Evolutionary conservation across 2,113 vertebrate species (phyloP), one percentile per base, ranked within the genome.

Genomic region (Cariama cristata): DNA sequence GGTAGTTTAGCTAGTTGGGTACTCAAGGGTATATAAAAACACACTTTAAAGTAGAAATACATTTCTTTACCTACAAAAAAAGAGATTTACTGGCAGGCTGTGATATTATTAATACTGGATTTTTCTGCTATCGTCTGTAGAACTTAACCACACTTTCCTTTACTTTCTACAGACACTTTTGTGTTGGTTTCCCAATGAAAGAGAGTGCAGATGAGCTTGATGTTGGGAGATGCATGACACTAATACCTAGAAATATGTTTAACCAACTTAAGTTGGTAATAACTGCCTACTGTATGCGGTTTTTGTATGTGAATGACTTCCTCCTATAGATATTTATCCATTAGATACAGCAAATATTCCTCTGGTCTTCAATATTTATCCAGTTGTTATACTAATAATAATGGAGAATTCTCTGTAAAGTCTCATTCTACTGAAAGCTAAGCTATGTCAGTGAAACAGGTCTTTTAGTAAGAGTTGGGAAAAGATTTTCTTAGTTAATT

Each of bases 21-120:
- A 98, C 98, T 98, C 98, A 98, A 94, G 98, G 95, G 98, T 98
- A 98, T 98, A 98, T 98, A 96, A 98, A 98, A 98, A 97, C 90
- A 97, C 95, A 97, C 97, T 98, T 98, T 97, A 98, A 98, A 98
- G 96, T 96, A 98, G 97, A 98, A 98, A 97, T 98, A 95, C 92
- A 98, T 98, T 98, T 98, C 98, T 98, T 98, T 97, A 98, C 97
- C 97, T 98, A 98, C 98, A 98, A 98, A 98, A 98, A 97, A 91
- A 92, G 95, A 98, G 98, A 98, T 98, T 98, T 98, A 98, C 96
- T 98, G 96, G 97, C 94, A 97, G 96, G 91, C 96, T 96, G 96
- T 98, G 98, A 96, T 98, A 98, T 97, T 98, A 98, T 98, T 98
- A 98, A 98, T 98, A 94, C 97, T 95, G 96, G 92, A 93, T 97